These are phyloP conservation scores for Acanthopagrus latus DNA, from an alignment of 2,797 vertebrate species.

Conservation along the genomic window DNA sequence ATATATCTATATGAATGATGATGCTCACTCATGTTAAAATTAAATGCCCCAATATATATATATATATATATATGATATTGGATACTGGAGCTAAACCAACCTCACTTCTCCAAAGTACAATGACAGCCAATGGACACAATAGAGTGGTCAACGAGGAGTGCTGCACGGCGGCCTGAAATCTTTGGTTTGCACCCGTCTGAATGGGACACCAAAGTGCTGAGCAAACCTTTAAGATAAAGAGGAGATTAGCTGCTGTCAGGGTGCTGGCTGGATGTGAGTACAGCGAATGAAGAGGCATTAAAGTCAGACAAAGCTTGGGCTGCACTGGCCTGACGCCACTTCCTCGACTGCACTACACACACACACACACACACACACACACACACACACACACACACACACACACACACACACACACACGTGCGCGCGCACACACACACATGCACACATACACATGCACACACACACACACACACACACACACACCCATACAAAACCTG, in stretches of 20 bases:
- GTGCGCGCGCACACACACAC: slow-evolving; percentile 20
- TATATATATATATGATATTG: too few species aligned
- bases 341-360: slow-evolving; percentile 54
- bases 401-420: slow-evolving; percentile 19
- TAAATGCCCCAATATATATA: too few species aligned
- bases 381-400: slow-evolving; percentile 22
- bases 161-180: slow-evolving; percentile 47
- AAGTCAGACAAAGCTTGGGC: slow-evolving; percentile 73
- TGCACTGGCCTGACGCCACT: slow-evolving; percentile 71
- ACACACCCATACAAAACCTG: slow-evolving; percentile 55
- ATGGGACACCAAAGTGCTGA: slow-evolving; percentile 76
- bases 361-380: slow-evolving; percentile 24
- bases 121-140: slow-evolving; percentile 28
- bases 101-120: background rate
- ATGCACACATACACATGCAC: slow-evolving; percentile 29
- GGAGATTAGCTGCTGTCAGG: slow-evolving; percentile 78
- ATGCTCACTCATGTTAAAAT: background rate
- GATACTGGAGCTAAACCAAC: background rate
- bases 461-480: slow-evolving; percentile 26
- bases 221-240: slow-evolving; percentile 80
- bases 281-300: slow-evolving; percentile 77
- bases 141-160: slow-evolving; percentile 21
- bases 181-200: slow-evolving; percentile 55
- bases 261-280: slow-evolving; percentile 63
- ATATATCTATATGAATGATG: background rate